phyloP scores from a whole-genome alignment of 2,797 vertebrate species.

The Pangasius larnaudii region DNA sequence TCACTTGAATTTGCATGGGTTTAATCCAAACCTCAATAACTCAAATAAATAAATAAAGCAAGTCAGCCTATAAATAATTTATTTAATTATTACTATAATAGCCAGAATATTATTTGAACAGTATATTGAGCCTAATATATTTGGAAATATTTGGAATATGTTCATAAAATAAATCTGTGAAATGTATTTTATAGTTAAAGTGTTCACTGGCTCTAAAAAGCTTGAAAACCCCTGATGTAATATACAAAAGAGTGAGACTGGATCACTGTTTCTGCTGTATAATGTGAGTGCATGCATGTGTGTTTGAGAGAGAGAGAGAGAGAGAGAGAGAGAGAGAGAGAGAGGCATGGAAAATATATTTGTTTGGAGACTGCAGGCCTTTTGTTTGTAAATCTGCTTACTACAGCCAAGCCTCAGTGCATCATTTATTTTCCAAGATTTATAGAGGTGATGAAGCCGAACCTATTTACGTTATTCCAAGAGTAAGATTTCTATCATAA shows the following conservation, averaged over 20 bases:
- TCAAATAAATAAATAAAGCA: background rate
- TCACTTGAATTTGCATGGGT: background rate
- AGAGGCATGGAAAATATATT: background rate
- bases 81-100: no score
- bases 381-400: slow-evolving; percentile 63
- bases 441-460: slow-evolving; percentile 60
- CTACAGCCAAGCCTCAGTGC: slow-evolving; percentile 26
- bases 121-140: background rate
- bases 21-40: background rate
- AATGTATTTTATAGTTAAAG: background rate
- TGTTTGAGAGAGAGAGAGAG: slow-evolving; percentile 30
- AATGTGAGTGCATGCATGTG: background rate
- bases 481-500: slow-evolving; percentile 53
- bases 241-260: background rate
- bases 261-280: background rate
- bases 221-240: background rate
- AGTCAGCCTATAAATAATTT: background rate
- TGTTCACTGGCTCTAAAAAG: background rate
- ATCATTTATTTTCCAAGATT: slow-evolving; percentile 63
- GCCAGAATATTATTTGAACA: background rate
- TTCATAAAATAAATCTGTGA: background rate
- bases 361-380: slow-evolving; percentile 22
- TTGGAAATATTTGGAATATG: background rate
- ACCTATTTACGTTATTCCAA: slow-evolving; percentile 54
- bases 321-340: background rate